Conservation (phyloP, 2,888 invertebrate genomes). For the Leptothorax acervorum region DNA sequence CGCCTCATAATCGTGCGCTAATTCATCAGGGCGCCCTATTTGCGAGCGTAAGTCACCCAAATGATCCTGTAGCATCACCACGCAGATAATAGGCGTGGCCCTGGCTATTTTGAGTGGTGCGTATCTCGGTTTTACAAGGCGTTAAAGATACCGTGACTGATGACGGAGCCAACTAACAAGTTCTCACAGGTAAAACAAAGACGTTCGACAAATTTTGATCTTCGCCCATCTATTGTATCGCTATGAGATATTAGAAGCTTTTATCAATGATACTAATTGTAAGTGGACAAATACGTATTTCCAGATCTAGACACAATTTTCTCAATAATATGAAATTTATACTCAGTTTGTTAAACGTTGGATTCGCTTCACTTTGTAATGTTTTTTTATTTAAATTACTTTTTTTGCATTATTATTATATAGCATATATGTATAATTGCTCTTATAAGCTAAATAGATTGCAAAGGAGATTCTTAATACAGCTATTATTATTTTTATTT, state of each 20-base stretch:
- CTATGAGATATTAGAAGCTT: neutral
- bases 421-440: neutral
- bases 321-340: neutral
- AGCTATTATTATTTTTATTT: neutral
- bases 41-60: slow-evolving; percentile 58
- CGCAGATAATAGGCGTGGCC: slow-evolving; percentile 62
- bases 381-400: neutral
- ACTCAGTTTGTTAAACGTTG: neutral
- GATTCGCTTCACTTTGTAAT: neutral
- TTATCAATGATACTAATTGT: neutral
- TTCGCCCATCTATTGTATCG: neutral
- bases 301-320: neutral
- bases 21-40: slow-evolving; percentile 57
- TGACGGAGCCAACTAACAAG: slow-evolving; percentile 52
- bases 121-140: slow-evolving; percentile 61
- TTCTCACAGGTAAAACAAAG: slow-evolving; percentile 45
- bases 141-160: slow-evolving; percentile 61
- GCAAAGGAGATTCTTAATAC: neutral
- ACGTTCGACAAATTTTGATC: slow-evolving; percentile 19
- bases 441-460: neutral
- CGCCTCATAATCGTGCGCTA: slow-evolving; percentile 35
- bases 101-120: slow-evolving; percentile 46
- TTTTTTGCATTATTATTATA: neutral
- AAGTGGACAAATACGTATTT: neutral
- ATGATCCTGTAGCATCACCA: slow-evolving; percentile 48